Evolutionary conservation across 2,888 invertebrate genomes (phyloP), one percentile per base, ranked within the genome.

Genomic region (Pyrochroa serraticornis): DNA sequence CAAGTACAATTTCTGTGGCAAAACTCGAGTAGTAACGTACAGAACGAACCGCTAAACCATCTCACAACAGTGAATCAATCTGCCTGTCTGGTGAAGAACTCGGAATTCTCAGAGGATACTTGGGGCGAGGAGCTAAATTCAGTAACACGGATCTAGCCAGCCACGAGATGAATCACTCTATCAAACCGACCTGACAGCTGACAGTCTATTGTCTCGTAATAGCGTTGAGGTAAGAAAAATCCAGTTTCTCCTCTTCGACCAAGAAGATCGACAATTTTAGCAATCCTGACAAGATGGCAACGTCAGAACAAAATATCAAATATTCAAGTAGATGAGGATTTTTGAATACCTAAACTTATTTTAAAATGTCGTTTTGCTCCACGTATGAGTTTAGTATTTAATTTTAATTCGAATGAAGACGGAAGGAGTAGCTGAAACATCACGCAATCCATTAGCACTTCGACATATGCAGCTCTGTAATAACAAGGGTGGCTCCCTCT

Each of bases 401-500:
- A 3, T 3, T 22, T 22, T 22, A 22, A 22, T 22, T 22, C 5
- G 22, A 22, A 22, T 5, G 22, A 22, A 22, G 22, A 22, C 22
- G 22, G 22, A 22, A 37, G 51, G 14, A 52, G 44, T 38, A 43
- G 51, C 37, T 52, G 45, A 41, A 46, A 46, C 53, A 46, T 53
- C 45, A n/a, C 58, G 62, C 67, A 62, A 63, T 71, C 71, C 71
- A 72, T 72, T 73, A 73, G 58, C 67, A 64, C 64, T 66, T 63
- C 58, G 65, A 65, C 70, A 70, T 72, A 71, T 72, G 71, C 70
- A 71, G 65, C 67, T 65, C 52, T 68, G 55, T 67, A 73, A 74
- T 73, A 75, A 73, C 74, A 74, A 73, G 74, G 73, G 74, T 69
- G 59, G 65, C 65, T 66, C 71, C 72, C 74, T 69, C 65, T 67